Conservation (phyloP, 2,113 vertebrate species). For the Ptychochromis oligacanthus region DNA sequence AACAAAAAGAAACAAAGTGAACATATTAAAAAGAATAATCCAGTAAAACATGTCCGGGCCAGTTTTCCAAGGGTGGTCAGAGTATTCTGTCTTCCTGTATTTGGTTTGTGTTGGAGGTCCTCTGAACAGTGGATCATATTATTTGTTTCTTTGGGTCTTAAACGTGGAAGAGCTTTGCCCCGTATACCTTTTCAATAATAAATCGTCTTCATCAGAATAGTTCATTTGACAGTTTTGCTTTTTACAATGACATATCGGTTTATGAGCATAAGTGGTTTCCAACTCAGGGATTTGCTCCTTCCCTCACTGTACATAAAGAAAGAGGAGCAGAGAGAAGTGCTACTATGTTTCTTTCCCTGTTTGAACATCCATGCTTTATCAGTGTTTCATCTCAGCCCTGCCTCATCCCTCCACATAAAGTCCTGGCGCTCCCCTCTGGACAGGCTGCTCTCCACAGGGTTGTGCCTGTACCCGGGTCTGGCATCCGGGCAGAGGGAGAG, state of each 20-base stretch:
- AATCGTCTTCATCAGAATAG: conserved; percentile 34
- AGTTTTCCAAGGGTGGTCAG: conserved; percentile 18
- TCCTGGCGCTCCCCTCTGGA: conserved; percentile 65
- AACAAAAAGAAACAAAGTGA: conserved; percentile 36
- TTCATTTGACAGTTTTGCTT: conserved; percentile 36
- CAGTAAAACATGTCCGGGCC: conserved; percentile 22
- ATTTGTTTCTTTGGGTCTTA: conserved; percentile 73
- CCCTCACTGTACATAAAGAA: conserved; percentile 29
- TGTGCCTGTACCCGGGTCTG: conserved; percentile 60
- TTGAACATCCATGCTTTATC: not conserved
- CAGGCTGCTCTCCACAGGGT: conserved; percentile 51
- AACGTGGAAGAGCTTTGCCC: conserved; percentile 59
- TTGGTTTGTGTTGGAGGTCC: conserved; percentile 77
- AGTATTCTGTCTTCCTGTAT: conserved; percentile 50
- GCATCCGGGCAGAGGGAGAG: conserved; percentile 64
- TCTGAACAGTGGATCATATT: conserved; percentile 39
- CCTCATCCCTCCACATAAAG: conserved; percentile 78
- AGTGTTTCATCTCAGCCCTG: conserved; percentile 69
- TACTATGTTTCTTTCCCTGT: conserved; percentile 42
- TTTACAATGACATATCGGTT: conserved; percentile 4
- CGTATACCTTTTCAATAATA: conserved; percentile 47
- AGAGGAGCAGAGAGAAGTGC: conserved; percentile 74
- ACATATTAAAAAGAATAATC: conserved; percentile 31
- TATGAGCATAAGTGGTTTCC: conserved; percentile 12
- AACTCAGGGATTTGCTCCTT: conserved; percentile 30